phyloP scores from a whole-genome alignment of 2,888 invertebrate genomes.

The Tiliacea citrago region DNA sequence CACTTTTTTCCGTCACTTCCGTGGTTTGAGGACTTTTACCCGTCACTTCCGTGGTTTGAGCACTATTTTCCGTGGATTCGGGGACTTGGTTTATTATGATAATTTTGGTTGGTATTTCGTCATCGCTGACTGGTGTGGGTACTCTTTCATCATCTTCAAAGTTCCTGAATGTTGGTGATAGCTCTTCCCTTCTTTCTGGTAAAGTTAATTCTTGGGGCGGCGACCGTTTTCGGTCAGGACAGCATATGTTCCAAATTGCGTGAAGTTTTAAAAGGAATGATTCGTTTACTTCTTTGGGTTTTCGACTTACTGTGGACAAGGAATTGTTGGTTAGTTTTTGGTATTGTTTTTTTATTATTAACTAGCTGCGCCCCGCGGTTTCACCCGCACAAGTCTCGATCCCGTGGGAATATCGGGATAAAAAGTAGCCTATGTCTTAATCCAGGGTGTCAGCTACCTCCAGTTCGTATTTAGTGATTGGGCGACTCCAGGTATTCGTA shows the following conservation, averaged over 20 bases:
- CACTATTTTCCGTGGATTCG: constrained; percentile 5
- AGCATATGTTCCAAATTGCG: constrained; percentile 80
- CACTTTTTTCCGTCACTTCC: constrained; percentile 35
- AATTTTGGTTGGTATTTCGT: constrained; percentile 64
- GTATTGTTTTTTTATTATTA: background rate
- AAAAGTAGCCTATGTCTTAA: too few species aligned
- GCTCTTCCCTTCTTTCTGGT: constrained; percentile 71
- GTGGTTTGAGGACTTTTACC: background rate
- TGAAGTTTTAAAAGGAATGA: constrained; percentile 75
- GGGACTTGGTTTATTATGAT: constrained; percentile 29
- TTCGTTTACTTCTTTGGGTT: constrained; percentile 77
- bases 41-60: background rate
- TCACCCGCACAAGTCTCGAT: too few species aligned
- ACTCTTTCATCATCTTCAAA: constrained; percentile 76
- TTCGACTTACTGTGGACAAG: constrained; percentile 79
- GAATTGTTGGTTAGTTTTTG: background rate
- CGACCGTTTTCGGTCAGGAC: constrained; percentile 78
- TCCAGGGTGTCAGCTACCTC: too few species aligned
- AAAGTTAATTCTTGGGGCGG: constrained; percentile 67
- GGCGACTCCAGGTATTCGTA: too few species aligned
- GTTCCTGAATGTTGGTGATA: constrained; percentile 77
- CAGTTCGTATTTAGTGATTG: too few species aligned
- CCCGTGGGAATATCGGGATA: too few species aligned
- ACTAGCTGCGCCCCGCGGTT: too few species aligned
- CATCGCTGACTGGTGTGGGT: constrained; percentile 78